Conservation (phyloP, 2,888 invertebrate species). For the Xestoiulus laeticollis region DNA sequence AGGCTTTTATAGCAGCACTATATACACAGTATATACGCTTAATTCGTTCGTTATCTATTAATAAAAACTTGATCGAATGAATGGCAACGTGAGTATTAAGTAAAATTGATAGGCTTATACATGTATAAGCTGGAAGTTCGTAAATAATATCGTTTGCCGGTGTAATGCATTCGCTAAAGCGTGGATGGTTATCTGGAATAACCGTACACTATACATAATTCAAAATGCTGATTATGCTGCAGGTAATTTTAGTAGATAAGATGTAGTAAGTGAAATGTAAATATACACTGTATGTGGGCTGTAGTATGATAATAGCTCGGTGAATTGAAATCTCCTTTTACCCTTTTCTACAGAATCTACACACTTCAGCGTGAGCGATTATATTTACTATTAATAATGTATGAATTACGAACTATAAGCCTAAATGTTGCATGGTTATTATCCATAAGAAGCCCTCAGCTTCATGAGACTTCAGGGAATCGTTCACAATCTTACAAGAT, state of each 20-base stretch:
- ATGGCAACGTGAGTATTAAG: not conserved
- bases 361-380: not conserved
- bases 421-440: not conserved
- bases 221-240: conserved; percentile 6
- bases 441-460: not conserved
- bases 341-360: too few relatives aligned
- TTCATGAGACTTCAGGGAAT: not conserved
- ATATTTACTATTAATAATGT: conserved; percentile 3
- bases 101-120: not conserved
- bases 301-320: not conserved
- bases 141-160: not conserved
- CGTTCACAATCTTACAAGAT: not conserved
- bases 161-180: conserved; percentile 17
- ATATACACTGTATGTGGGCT: not conserved
- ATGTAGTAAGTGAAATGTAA: not conserved
- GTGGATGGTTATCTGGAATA: conserved; percentile 23
- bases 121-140: not conserved
- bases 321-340: not conserved
- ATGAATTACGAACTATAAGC: not conserved
- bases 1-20: not conserved
- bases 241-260: conserved; percentile 24
- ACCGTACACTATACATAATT: not conserved
- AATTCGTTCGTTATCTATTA: not conserved
- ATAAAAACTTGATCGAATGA: not conserved
- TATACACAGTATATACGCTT: too few relatives aligned